A percentile compares a stretch with the other conserved stretches of the same genome.
Conservation (phyloP, 1,140 invertebrate species). For the Cyclina sinensis region DNA sequence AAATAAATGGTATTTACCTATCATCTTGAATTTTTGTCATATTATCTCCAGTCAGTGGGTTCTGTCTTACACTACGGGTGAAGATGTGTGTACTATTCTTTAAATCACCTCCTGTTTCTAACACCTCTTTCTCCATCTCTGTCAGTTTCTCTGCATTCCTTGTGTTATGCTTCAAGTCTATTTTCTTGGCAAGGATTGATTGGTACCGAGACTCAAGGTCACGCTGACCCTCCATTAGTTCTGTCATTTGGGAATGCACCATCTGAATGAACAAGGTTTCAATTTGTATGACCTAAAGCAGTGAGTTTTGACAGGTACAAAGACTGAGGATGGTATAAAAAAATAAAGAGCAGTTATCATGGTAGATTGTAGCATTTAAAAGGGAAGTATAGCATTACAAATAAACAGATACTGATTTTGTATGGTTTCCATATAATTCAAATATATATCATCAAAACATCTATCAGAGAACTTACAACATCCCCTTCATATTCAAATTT, state of each 20-base stretch:
- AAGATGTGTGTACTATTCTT: slow-evolving; percentile 84
- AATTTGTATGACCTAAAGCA: no score
- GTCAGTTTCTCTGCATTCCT: slow-evolving; percentile 76
- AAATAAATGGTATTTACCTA: slow-evolving; percentile 77
- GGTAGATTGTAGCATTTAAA: no score
- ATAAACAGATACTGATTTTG: no score
- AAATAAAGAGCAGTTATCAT: no score
- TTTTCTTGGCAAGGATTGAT: slow-evolving; percentile 78
- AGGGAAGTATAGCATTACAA: no score
- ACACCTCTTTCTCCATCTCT: slow-evolving; percentile 78
- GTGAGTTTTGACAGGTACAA: no score
- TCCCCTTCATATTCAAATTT: no score
- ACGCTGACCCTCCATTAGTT: slow-evolving; percentile 80
- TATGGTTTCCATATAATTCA: no score
- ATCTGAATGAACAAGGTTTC: slow-evolving; percentile 73
- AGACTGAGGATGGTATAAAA: no score
- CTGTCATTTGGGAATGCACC: slow-evolving; percentile 81
- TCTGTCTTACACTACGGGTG: slow-evolving; percentile 84
- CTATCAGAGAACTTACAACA: no score
- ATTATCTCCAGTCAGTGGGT: slow-evolving; percentile 85
- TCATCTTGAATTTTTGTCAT: slow-evolving; percentile 85
- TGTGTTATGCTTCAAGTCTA: slow-evolving; percentile 76
- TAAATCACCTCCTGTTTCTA: slow-evolving; percentile 79
- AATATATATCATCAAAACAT: no score
- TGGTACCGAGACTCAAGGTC: slow-evolving; percentile 82